Percentiles rank a stretch among this genome's conserved stretches.
Evolutionary conservation across 2,797 vertebrate species (phyloP).

Genomic region (Odontamblyopus lacepedii): DNA sequence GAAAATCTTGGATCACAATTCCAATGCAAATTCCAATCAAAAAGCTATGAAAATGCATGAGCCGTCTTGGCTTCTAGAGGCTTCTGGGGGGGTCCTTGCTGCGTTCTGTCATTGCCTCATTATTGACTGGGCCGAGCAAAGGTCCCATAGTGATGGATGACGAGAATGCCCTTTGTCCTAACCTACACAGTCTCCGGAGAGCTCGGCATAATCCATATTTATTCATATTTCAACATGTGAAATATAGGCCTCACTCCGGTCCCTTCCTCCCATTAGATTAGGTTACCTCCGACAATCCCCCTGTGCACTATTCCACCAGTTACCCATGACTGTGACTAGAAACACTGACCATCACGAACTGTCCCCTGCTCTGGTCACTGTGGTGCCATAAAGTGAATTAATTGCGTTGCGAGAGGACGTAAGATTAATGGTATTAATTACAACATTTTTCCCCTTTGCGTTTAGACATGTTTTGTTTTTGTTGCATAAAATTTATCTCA

Average conservation of each 20-base stretch:
- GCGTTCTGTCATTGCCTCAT: slow-evolving; percentile 3
- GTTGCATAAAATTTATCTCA: not conserved
- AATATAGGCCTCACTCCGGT: slow-evolving; percentile 38
- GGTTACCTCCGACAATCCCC: slow-evolving; percentile 47
- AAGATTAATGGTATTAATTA: not conserved
- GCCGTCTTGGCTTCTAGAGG: slow-evolving; percentile 7
- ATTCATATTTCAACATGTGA: slow-evolving; percentile 47
- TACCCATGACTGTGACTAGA: slow-evolving; percentile 24
- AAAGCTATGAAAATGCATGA: slow-evolving; percentile 8
- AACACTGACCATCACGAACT: not conserved
- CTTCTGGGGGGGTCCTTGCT: slow-evolving; percentile 13
- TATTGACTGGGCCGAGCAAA: slow-evolving; percentile 13
- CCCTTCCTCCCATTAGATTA: slow-evolving; percentile 44
- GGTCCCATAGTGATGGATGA: slow-evolving; percentile 46
- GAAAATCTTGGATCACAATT: not conserved
- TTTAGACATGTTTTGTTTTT: not conserved
- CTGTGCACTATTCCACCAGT: slow-evolving; percentile 21
- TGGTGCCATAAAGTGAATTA: not conserved
- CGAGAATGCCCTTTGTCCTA: slow-evolving; percentile 41
- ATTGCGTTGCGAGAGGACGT: not conserved
- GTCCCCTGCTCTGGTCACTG: not conserved
- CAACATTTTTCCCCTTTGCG: not conserved
- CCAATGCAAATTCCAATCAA: not conserved
- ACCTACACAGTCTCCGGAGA: slow-evolving; percentile 33
- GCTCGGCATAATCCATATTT: slow-evolving; percentile 30